phyloP scores from a whole-genome alignment of 2,113 vertebrate species.

The Sula dactylatra region DNA sequence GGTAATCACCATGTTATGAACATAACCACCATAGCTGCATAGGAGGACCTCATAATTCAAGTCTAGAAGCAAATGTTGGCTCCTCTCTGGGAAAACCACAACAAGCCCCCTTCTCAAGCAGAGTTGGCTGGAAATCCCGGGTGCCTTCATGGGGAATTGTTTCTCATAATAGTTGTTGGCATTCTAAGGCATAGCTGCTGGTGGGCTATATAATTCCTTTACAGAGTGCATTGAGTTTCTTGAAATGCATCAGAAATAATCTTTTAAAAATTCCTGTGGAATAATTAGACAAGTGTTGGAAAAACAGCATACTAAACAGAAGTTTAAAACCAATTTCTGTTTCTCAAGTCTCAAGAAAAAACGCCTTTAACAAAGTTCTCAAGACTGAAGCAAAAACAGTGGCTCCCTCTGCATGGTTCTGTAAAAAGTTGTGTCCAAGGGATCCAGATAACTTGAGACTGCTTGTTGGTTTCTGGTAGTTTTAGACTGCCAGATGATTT shows the following conservation, averaged over 20 bases:
- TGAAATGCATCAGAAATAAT: not conserved
- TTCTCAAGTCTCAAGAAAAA: not conserved
- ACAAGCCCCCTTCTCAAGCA: not conserved
- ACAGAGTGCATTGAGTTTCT: not conserved
- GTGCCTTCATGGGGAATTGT: not conserved
- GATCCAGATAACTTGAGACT: not conserved
- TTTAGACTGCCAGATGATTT: not conserved
- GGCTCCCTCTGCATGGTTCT: not conserved
- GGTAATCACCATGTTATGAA: not conserved
- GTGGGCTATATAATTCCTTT: not conserved
- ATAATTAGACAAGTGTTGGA: not conserved
- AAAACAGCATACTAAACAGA: not conserved
- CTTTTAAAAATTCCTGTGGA: not conserved
- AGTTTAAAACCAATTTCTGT: not conserved
- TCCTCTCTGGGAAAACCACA: not conserved
- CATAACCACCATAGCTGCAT: not conserved
- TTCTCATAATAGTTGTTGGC: not conserved
- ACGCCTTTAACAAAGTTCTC: not conserved
- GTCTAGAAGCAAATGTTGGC: not conserved
- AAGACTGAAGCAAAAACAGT: rapidly evolving
- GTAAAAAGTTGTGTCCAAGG: not conserved
- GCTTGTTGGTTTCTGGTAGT: not conserved
- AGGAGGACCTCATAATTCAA: not conserved
- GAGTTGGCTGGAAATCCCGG: not conserved
- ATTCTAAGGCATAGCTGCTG: not conserved